These are phyloP conservation scores for Pseudomyrmex pallidus DNA, from an alignment of 1,140 invertebrate species.

Conservation along the genomic window DNA sequence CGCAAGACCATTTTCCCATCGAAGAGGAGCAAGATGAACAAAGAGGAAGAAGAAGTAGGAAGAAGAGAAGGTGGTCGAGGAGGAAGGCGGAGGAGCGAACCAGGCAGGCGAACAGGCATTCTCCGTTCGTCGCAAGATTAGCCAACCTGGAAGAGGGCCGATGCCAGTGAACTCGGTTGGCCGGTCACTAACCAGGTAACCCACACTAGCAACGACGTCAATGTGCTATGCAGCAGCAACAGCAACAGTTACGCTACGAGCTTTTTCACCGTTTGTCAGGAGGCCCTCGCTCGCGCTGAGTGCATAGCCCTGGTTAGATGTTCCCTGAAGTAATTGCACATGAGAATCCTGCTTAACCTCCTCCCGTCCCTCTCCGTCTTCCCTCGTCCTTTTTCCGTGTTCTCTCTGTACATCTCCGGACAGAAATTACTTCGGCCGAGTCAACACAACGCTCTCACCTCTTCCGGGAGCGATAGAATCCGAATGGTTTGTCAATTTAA, in stretches of 20 bases:
- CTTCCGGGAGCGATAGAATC: conserved; percentile 56
- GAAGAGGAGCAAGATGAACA: conserved; percentile 29
- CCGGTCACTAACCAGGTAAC: conserved; percentile 86
- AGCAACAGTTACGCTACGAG: conserved; percentile 79
- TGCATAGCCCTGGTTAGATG: conserved; percentile 62
- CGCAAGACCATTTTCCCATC: conserved; percentile 59
- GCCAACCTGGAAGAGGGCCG: conserved; percentile 84
- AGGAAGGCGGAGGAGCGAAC: conserved; percentile 40
- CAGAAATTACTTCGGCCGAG: conserved; percentile 18
- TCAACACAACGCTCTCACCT: conserved; percentile 29
- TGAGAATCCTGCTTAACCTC: conserved; percentile 55
- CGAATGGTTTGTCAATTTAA: conserved; percentile 39
- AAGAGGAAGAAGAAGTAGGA: conserved; percentile 40
- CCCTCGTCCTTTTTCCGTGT: conserved; percentile 53
- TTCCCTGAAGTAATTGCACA: conserved; percentile 57
- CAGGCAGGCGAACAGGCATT: conserved; percentile 47
- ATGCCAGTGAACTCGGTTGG: conserved; percentile 86
- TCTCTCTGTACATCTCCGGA: conserved; percentile 44
- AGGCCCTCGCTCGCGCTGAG: conserved; percentile 36
- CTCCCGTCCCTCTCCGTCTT: conserved; percentile 1
- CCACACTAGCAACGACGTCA: conserved; percentile 83
- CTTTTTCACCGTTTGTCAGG: conserved; percentile 83
- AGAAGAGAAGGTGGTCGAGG: conserved; percentile 52
- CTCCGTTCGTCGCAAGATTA: conserved; percentile 81
- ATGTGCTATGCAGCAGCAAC: conserved; percentile 78